Base-by-base conservation (phyloP, 2,888 invertebrate genomes). In the Luperina testacea region DNA sequence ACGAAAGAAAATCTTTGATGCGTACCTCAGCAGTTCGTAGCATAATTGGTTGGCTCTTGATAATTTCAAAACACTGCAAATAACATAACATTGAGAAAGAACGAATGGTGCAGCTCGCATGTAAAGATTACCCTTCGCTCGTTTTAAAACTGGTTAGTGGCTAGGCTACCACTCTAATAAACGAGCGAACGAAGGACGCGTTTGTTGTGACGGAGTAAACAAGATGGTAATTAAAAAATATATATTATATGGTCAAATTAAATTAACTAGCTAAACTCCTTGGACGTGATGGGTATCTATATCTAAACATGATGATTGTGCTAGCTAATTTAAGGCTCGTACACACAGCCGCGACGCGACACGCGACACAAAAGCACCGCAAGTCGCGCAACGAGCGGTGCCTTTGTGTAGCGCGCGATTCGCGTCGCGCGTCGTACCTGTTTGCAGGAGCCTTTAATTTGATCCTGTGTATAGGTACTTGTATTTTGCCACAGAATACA, bases 91-190 rank as follows among this genome's bases (percentile, higher is more conserved):
- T 80, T 80, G 53, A 27, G 61, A 61, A 73, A 78, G 57, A 64
- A 53, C 20, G 1, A 68, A 63, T 63, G 53, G 61, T 45, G 80
- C 24, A 27, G 11, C n/a, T 68, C 17, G 24, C 20, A 74, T 74
- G 61, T 74, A 80, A 69, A 68, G 53, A 74, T 61, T 63, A 27
- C 80, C 80, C 68, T 63, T 80, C 67, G 17, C 73, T 45, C 53
- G 13, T 24, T 11, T 74, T 69, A 51, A 27, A 80, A 80, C 81
- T 63, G 67, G 81, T 74, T 73, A 27, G 17, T 38, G 11, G 11
- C 8, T 59, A 20, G 11, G 11, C 8, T 59, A 20, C 53, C 74
- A 80, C 53, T 80, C 61, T 48, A 63, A 68, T 48, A 57, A 78
- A 48, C 53, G 70, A 65, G 24, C 24, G 0, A 38, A 17, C 24